Percentiles rank a stretch among this genome's conserved stretches.
Conservation (phyloP, 1,140 invertebrate genomes). For the Procambarus virginalis region DNA sequence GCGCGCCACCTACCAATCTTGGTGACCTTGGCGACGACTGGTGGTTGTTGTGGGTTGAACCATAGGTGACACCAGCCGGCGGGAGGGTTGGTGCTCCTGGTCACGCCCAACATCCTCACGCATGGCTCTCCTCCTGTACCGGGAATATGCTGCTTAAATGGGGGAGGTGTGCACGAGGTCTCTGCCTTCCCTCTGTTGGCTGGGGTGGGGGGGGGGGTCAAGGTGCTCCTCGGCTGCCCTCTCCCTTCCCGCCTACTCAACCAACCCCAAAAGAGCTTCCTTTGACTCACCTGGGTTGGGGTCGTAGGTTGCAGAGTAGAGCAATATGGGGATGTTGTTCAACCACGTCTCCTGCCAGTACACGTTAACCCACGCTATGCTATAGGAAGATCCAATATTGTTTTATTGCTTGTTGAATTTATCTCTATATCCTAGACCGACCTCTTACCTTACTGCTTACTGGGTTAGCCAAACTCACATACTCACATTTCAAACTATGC, state of each 20-base stretch:
- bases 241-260: no score
- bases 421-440: no score
- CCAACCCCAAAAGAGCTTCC: no score
- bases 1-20: neutral
- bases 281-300: neutral
- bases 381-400: neutral
- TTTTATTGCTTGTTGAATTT: no score
- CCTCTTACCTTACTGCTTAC: no score
- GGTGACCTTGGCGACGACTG: neutral
- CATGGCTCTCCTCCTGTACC: neutral
- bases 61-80: slow-evolving; percentile 5
- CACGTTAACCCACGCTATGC: neutral
- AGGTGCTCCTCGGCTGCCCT: no score
- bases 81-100: neutral
- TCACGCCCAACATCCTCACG: neutral
- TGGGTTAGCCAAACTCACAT: no score
- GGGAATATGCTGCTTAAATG: neutral
- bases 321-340: neutral
- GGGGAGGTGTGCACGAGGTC: no score
- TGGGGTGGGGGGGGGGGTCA: no score
- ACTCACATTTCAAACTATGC: no score
- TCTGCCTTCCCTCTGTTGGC: no score
- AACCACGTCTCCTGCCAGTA: neutral
- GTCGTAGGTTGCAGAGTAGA: slow-evolving; percentile 3
- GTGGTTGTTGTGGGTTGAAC: slow-evolving; percentile 3